A percentile compares a stretch with the other conserved stretches of the same genome.
These are phyloP conservation scores for Drosophila persimilis DNA, from an alignment of 1,140 invertebrate species.

Conservation along the genomic window DNA sequence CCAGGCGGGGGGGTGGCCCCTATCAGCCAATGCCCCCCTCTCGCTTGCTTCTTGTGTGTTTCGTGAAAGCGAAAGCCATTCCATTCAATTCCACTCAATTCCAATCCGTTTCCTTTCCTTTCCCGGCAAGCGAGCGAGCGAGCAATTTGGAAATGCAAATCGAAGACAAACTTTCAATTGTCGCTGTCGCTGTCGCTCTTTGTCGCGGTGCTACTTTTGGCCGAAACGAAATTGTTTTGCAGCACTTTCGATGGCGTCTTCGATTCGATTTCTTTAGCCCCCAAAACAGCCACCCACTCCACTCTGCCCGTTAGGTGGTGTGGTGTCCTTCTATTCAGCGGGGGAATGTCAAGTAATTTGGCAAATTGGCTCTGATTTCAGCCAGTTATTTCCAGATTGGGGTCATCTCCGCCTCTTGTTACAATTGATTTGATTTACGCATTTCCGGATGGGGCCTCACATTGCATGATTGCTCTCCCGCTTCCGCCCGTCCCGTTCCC, in stretches of 20 bases:
- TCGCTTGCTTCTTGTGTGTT: slow-evolving; percentile 19
- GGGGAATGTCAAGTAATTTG: slow-evolving; percentile 49
- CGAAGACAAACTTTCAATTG: slow-evolving; percentile 75
- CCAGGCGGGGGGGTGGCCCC: background rate
- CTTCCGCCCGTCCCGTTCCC: slow-evolving; percentile 51
- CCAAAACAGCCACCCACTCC: slow-evolving; percentile 25
- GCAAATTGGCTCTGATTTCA: slow-evolving; percentile 65
- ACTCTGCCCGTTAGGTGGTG: slow-evolving; percentile 12
- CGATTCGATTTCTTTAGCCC: slow-evolving; percentile 2
- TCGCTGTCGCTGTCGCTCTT: slow-evolving; percentile 41
- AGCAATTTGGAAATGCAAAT: slow-evolving; percentile 72
- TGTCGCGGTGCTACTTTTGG: slow-evolving; percentile 42
- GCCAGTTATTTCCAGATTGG: slow-evolving; percentile 56
- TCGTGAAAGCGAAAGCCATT: slow-evolving; percentile 70
- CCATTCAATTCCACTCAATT: slow-evolving; percentile 41
- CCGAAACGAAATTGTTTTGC: slow-evolving; percentile 63
- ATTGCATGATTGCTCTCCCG: slow-evolving; percentile 67
- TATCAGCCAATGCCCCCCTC: background rate
- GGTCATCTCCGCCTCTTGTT: slow-evolving; percentile 45
- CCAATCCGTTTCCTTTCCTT: slow-evolving; percentile 55
- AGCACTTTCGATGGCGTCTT: slow-evolving; percentile 48
- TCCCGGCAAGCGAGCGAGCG: slow-evolving; percentile 19
- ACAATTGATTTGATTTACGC: slow-evolving; percentile 73
- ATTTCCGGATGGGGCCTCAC: slow-evolving; percentile 59
- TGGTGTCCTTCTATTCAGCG: slow-evolving; percentile 25